Evolutionary conservation across 2,888 invertebrate genomes (phyloP), one percentile per base, ranked within the genome.

Genomic region (Operophtera brumata): DNA sequence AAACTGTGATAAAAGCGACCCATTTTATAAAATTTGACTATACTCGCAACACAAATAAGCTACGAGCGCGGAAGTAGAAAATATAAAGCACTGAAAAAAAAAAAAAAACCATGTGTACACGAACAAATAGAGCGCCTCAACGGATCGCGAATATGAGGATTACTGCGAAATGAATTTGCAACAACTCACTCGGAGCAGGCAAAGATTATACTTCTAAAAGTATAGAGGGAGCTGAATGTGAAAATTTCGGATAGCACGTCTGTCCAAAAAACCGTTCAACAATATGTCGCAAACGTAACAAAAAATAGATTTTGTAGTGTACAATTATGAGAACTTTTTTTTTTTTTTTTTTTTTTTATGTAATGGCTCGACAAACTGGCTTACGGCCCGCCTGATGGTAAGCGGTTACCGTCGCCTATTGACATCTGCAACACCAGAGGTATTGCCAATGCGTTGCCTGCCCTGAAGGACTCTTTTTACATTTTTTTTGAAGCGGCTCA

Each of bases 121-220:
- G 14, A 47, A 47, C 41, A 64, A 49, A 46, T 49, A 47, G 26
- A 51, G 51, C 41, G 34, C 42, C 10, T 61, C 55, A 54, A 50
- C 50, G 54, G 44, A 55, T 36, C 44, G 48, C 44, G 43, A 61
- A 65, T 60, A 62, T 58, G 57, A 59, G 61, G 62, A 54, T 62
- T 65, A 61, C 57, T 52, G 49, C 40, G 61, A 60, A 60, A 63
- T 63, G 61, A 63, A 58, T 64, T 64, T 58, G 64, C 59, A 60
- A 57, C 64, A 59, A 59, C 59, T 61, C 54, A 56, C 28, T 54
- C 39, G 45, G 47, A 40, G 35, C 37, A 28, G 35, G 55, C 58
- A 53, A 53, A 60, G 60, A 60, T 54, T 53, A 55, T 43, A 11
- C 35, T n/a, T n/a, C n/a, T 40, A 47, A 56, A 37, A 45, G 42